Evolutionary conservation across 1,140 invertebrate species (phyloP), one percentile per base, ranked within the genome.

Genomic region (Apis florea): DNA sequence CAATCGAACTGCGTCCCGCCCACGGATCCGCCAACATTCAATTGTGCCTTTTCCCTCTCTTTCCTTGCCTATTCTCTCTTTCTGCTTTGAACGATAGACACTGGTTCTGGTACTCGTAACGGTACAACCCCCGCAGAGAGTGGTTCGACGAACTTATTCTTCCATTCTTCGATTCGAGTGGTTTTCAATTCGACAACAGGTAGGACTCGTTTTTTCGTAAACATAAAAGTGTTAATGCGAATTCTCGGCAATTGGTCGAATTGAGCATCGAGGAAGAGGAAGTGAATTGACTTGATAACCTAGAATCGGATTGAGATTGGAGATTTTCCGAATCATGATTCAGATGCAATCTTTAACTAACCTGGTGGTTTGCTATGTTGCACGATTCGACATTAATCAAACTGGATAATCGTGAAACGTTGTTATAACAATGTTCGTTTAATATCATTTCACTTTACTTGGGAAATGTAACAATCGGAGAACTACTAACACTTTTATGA

Each of bases 1-100:
- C 90, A 91, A 91, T 91, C 90, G 90, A 91, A 91, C 89, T 77
- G 83, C 81, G 87, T 88, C 85, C 83, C 90, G 88, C 89, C 86
- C 85, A 90, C 87, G 88, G 77, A 71, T 83, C 80, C 88, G 85
- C 90, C 90, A 90, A 90, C 90, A 90, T 91, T 90, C 90, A 91
- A 90, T 90, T 90, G 89, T 88, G 74, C 86, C 83, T 80, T 83
- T 82, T 83, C 83, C 64, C 66, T 84, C 83, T 81, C 78, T 74
- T 78, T 79, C 17, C 59, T 56, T 26, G 13, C 21, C 9, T 53
- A 54, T 47, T 75, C 66, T 56, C 58, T 79, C 71, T 19, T 56
- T 67, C 53, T 63, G 21, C 21, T 70, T 40, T 73, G 75, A 19
- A 71, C 67, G 51, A 17, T 9, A 56, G 67, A 83, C 51, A 79